phyloP scores from a whole-genome alignment of 92 coral and sea anemone genomes.

The Palythoa caribaeorum region DNA sequence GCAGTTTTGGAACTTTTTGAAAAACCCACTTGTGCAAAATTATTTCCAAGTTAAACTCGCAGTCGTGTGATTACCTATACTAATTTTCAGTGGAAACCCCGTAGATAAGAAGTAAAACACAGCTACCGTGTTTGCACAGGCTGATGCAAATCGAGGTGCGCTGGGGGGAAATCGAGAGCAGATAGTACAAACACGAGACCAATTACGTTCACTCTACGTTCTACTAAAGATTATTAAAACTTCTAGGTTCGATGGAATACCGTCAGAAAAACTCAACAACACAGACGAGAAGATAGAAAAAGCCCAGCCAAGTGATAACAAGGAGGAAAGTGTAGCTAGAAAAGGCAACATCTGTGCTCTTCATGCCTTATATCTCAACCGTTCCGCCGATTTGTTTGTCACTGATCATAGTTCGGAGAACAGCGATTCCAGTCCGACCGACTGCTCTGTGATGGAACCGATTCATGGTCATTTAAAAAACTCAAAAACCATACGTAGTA shows the following conservation, averaged over 20 bases:
- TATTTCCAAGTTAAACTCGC: too few species aligned
- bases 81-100: too few species aligned
- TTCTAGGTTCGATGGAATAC: background rate
- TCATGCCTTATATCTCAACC: constrained; percentile 18
- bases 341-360: constrained; percentile 7
- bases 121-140: too few species aligned
- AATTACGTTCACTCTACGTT: too few species aligned
- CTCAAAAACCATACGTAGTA: constrained; percentile 6
- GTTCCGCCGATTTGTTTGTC: constrained; percentile 1
- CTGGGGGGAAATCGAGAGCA: too few species aligned
- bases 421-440: constrained; percentile 1
- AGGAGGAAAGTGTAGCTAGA: background rate
- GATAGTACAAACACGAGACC: too few species aligned
- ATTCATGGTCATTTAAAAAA: background rate
- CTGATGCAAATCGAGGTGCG: too few species aligned
- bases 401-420: constrained; percentile 3
- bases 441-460: background rate
- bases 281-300: background rate
- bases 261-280: background rate
- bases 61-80: too few species aligned
- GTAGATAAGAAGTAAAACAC: too few species aligned
- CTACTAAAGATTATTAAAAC: too few species aligned
- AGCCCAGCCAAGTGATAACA: background rate
- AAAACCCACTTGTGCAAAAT: too few species aligned
- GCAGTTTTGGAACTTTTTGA: too few species aligned